Evolutionary conservation across 2,797 vertebrate species (phyloP).

Genomic region (Sebastes taczanowskii): DNA sequence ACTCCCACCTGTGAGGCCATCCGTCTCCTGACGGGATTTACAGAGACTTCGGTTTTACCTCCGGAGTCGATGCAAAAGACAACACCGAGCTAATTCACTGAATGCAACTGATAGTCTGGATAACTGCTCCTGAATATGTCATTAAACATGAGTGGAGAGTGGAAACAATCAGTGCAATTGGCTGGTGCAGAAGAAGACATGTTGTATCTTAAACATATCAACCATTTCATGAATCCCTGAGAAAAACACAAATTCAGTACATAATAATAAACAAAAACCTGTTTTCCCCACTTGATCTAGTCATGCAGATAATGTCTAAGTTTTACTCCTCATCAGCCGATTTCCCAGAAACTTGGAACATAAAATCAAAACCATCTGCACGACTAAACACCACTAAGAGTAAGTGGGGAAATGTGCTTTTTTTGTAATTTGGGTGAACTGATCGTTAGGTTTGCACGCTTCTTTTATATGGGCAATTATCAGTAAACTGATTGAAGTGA

Average conservation of each 20-base stretch:
- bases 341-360: background rate
- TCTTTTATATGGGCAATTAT: too few relatives aligned
- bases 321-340: background rate
- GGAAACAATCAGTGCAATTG: background rate
- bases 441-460: too few relatives aligned
- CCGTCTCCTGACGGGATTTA: slow-evolving; percentile 34
- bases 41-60: slow-evolving; percentile 6
- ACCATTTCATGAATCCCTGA: background rate
- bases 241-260: background rate
- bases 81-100: background rate
- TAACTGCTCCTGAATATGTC: background rate
- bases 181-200: background rate
- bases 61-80: slow-evolving; percentile 15
- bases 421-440: too few relatives aligned
- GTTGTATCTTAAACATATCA: background rate
- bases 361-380: slow-evolving; percentile 13
- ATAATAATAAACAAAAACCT: background rate
- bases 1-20: slow-evolving; percentile 73
- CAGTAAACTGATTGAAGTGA: too few relatives aligned
- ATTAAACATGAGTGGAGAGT: background rate
- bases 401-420: background rate
- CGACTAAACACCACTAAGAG: background rate
- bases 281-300: background rate
- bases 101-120: background rate
- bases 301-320: background rate